Percentiles rank a stretch among this genome's conserved stretches.
These are phyloP conservation scores for Drosophila percnosoma DNA, from an alignment of 2,888 invertebrate species.

Conservation along the genomic window DNA sequence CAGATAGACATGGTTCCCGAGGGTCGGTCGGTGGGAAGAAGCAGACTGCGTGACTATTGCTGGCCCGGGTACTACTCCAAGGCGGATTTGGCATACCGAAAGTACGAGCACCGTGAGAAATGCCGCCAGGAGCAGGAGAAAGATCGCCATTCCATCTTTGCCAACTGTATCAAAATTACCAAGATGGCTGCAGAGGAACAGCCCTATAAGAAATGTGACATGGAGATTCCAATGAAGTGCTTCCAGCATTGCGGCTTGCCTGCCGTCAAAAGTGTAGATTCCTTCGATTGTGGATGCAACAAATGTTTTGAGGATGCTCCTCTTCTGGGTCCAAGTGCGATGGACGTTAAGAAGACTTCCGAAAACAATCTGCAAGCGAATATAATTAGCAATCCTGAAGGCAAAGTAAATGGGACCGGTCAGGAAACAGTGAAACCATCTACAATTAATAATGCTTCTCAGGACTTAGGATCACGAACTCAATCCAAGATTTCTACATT, in stretches of 20 bases:
- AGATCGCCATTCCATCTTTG: constrained; percentile 45
- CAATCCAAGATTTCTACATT: background rate
- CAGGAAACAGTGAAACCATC: background rate
- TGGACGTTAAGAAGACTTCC: constrained; percentile 1
- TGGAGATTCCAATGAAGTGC: constrained; percentile 29
- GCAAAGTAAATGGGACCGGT: background rate
- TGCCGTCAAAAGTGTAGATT: constrained; percentile 23
- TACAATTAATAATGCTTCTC: background rate
- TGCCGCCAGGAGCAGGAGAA: constrained; percentile 48
- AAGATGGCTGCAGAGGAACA: constrained; percentile 57
- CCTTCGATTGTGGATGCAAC: constrained; percentile 34
- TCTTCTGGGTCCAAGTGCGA: background rate
- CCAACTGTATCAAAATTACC: constrained; percentile 55
- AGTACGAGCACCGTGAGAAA: constrained; percentile 57
- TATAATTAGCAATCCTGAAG: background rate
- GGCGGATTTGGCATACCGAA: constrained; percentile 57
- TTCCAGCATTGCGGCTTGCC: constrained; percentile 46
- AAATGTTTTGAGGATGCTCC: constrained; percentile 6
- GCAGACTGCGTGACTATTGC: constrained; percentile 52
- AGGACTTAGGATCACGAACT: background rate
- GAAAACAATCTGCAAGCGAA: background rate
- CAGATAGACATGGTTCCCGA: constrained; percentile 41
- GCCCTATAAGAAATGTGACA: constrained; percentile 38
- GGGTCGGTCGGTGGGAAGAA: constrained; percentile 34
- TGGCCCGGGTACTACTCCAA: constrained; percentile 64